These are phyloP conservation scores for Pygoscelis antarcticus DNA, from an alignment of 2,113 vertebrate genomes.

Conservation along the genomic window DNA sequence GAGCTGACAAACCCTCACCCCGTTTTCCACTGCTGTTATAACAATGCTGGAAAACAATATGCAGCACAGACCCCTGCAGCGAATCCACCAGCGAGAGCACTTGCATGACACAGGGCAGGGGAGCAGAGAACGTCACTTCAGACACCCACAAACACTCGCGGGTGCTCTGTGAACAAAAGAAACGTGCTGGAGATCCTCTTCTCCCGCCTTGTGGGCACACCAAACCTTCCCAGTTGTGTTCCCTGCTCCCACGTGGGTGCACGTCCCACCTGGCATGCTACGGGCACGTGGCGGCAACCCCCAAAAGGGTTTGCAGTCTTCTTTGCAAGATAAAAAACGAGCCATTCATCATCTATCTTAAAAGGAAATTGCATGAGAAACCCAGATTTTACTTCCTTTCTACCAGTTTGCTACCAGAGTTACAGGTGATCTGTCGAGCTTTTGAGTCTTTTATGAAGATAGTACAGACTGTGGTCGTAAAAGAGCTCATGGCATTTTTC, in stretches of 20 bases:
- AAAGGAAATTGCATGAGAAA: neutral
- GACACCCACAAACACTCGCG: rapidly evolving
- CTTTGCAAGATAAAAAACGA: neutral
- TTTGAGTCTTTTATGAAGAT: neutral
- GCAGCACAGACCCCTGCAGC: neutral
- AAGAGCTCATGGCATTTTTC: neutral
- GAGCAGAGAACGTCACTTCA: neutral
- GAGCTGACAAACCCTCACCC: neutral
- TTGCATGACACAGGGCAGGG: neutral
- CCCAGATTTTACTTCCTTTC: neutral
- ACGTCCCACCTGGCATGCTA: neutral
- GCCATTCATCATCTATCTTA: neutral
- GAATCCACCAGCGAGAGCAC: rapidly evolving
- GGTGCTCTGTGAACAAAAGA: neutral
- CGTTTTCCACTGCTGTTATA: neutral
- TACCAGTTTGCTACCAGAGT: neutral
- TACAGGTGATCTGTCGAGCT: neutral
- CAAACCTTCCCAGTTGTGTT: neutral
- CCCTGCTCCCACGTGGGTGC: neutral
- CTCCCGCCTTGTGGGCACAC: neutral
- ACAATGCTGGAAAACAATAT: neutral
- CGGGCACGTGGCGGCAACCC: rapidly evolving
- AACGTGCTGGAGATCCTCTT: neutral
- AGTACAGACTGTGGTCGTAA: neutral
- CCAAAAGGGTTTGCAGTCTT: neutral